These are phyloP conservation scores for Tiliacea aurago DNA, from an alignment of 2,888 invertebrate species.

Conservation along the genomic window DNA sequence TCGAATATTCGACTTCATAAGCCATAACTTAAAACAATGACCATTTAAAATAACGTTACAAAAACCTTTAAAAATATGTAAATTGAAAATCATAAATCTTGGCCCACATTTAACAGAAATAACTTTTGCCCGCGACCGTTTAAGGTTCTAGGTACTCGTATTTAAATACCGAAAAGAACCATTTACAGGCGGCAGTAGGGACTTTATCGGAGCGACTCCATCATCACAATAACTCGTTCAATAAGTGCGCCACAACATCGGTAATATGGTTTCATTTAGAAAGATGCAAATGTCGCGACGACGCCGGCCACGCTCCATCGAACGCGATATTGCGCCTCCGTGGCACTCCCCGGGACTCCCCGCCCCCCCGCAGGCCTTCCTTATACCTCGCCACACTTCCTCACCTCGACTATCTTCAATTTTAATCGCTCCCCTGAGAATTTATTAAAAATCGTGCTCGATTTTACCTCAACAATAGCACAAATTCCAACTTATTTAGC, in stretches of 20 bases:
- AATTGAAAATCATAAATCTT: constrained; percentile 62
- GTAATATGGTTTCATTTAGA: constrained; percentile 75
- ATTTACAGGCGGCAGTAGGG: constrained; percentile 51
- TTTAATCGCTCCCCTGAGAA: constrained; percentile 83
- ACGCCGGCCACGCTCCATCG: constrained; percentile 77
- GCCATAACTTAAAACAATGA: constrained; percentile 39
- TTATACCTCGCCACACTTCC: constrained; percentile 66
- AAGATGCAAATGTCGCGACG: constrained; percentile 84
- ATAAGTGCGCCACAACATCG: constrained; percentile 79
- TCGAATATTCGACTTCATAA: constrained; percentile 5
- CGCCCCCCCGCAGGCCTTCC: constrained; percentile 41
- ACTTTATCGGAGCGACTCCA: constrained; percentile 60
- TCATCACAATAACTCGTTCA: constrained; percentile 76
- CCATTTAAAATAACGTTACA: constrained; percentile 46
- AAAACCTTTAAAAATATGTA: constrained; percentile 56
- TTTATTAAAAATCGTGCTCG: constrained; percentile 81
- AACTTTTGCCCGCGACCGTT: constrained; percentile 59
- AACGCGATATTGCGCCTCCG: constrained; percentile 82
- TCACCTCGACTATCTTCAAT: constrained; percentile 81
- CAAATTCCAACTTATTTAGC: constrained; percentile 42
- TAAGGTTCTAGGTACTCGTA: constrained; percentile 51
- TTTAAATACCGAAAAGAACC: constrained; percentile 56
- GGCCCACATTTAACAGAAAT: constrained; percentile 64
- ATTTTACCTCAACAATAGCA: constrained; percentile 70
- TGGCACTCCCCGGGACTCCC: constrained; percentile 62